A percentile compares a stretch with the other conserved stretches of the same genome.
Evolutionary conservation across 2,113 vertebrate genomes (phyloP).

Genomic region (Spea multiplicata): DNA sequence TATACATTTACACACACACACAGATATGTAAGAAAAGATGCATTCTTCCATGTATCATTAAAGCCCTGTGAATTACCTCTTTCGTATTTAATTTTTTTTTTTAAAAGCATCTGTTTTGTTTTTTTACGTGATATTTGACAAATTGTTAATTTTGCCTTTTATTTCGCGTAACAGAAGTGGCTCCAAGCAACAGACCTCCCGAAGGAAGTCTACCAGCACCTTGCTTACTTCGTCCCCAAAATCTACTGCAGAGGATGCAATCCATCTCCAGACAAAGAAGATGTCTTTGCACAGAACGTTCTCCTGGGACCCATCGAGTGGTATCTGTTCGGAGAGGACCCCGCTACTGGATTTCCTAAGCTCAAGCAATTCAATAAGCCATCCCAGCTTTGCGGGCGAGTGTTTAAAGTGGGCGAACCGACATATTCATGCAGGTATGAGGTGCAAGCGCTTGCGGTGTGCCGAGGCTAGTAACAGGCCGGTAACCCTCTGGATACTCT

Average conservation of each 20-base stretch:
- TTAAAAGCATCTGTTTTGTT: no score
- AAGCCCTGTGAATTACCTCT: no score
- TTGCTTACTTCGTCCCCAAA: constrained; percentile 86
- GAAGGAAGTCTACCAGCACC: constrained; percentile 83
- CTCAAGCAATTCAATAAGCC: constrained; percentile 87
- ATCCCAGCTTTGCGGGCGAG: constrained; percentile 90
- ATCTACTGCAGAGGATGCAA: constrained; percentile 88
- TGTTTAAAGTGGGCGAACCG: constrained; percentile 97
- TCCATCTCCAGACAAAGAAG: constrained; percentile 82
- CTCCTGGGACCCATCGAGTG: constrained; percentile 90
- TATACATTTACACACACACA: no score
- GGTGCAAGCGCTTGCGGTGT: background rate
- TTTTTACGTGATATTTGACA: no score
- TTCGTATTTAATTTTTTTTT: no score
- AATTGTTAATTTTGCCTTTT: constrained; percentile 23
- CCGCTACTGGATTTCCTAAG: constrained; percentile 77
- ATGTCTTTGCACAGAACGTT: constrained; percentile 82
- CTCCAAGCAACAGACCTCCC: constrained; percentile 80
- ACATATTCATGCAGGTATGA: constrained; percentile 96
- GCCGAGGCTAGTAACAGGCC: no score
- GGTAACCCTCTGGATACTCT: no score
- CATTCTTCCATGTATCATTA: no score
- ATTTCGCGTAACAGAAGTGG: constrained; percentile 77
- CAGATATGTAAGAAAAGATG: no score
- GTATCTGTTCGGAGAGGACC: constrained; percentile 91